Percentiles rank a stretch among this genome's conserved stretches.
These are phyloP conservation scores for Brassicogethes aeneus DNA, from an alignment of 2,888 invertebrate species.

Conservation along the genomic window DNA sequence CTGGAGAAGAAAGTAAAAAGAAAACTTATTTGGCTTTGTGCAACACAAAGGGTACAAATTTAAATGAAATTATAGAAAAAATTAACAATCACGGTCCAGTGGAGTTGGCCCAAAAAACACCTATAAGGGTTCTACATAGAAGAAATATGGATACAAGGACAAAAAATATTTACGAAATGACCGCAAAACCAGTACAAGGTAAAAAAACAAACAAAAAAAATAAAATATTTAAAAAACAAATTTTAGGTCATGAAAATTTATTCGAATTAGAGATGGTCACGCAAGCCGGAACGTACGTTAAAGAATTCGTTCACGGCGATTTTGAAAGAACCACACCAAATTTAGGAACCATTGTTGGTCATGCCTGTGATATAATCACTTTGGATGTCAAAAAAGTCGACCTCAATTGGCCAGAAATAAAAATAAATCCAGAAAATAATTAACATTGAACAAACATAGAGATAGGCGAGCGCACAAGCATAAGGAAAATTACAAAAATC, in stretches of 20 bases:
- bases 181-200: slow-evolving; percentile 48
- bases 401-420: slow-evolving; percentile 58
- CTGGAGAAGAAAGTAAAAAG: slow-evolving; percentile 79
- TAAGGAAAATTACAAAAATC: too few relatives aligned
- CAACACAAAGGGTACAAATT: slow-evolving; percentile 36
- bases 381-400: slow-evolving; percentile 78
- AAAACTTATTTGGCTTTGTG: slow-evolving; percentile 85
- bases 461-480: too few relatives aligned
- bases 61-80: slow-evolving; percentile 45
- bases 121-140: slow-evolving; percentile 81
- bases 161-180: slow-evolving; percentile 56
- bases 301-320: slow-evolving; percentile 97
- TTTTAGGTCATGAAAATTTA: slow-evolving; percentile 41
- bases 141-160: slow-evolving; percentile 64
- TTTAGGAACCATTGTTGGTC: slow-evolving; percentile 57
- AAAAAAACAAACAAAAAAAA: slow-evolving; percentile 2
- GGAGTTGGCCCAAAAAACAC: slow-evolving; percentile 72
- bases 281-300: slow-evolving; percentile 93
- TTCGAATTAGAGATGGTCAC: slow-evolving; percentile 64
- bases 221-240: slow-evolving; percentile 6
- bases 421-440: slow-evolving; percentile 14
- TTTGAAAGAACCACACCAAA: slow-evolving; percentile 80
- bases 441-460: too few relatives aligned
- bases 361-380: slow-evolving; percentile 77
- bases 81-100: slow-evolving; percentile 39